Base-by-base conservation (phyloP, 2,888 invertebrate species). In the Amphipyra berbera region DNA sequence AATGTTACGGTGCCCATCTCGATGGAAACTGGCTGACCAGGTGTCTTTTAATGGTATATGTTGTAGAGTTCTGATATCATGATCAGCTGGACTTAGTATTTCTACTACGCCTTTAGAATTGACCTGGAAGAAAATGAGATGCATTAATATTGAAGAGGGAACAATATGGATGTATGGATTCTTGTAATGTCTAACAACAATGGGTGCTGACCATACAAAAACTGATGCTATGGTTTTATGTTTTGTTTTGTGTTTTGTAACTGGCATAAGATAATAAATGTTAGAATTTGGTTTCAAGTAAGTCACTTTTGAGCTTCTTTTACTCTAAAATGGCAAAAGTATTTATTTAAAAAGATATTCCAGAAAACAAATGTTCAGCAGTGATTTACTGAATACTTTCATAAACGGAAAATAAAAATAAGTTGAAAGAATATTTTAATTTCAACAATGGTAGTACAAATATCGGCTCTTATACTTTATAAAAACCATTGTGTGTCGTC, bases 1-100 rank as follows among this genome's bases (percentile, higher is more conserved):
- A 45, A 95, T 83, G 67, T 94, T 90, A 8, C 93, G 87, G 71
- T 95, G 93, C 4, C 93, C 94, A 55, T 94, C 94, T 35, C 94
- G 87, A 66, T 95, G 94, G 74, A 95, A 95, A 62, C 90, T 85
- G 1, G 94, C 95, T 0, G 92, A 90, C 91, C 94, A 95, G 37
- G 94, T 91, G 52, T 95, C 94, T 69, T 92, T 92, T 21, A 93
- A 73, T 9, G 95, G 93, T 63, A 95, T 87, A 72, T 94, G 93
- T 71, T 95, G 95, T 62, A 95, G 81, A 65, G 94, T 94, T 46
- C 90, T 84, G 5, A 94, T 83, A 61, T 93, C 94, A 78, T 92
- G 88, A 45, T 95, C 94, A 15, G 88, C 90, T 38, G 93, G 88
- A 79, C 87, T 91, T 55, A 95, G 76, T 67, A 95, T 91, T 84